phyloP scores from a whole-genome alignment of 1,140 invertebrate genomes.

The Drosophila saltans region DNA sequence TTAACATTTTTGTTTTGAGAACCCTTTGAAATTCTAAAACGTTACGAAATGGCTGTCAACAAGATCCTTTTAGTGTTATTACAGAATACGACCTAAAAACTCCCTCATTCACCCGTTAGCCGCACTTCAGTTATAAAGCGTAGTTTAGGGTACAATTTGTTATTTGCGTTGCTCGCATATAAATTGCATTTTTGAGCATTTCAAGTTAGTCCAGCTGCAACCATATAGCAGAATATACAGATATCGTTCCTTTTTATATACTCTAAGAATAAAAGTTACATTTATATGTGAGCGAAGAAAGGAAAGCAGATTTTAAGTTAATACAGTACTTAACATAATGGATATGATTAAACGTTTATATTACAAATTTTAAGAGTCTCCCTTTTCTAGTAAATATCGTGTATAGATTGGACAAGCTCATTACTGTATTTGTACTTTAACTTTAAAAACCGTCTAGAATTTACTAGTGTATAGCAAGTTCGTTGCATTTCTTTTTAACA shows the following conservation, averaged over 20 bases:
- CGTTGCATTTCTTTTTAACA: not conserved
- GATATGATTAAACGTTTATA: too few relatives aligned
- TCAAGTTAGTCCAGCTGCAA: slow-evolving; percentile 52
- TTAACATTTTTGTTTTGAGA: not conserved
- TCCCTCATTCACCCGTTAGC: slow-evolving; percentile 3
- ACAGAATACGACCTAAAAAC: slow-evolving; percentile 57
- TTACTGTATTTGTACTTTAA: too few relatives aligned
- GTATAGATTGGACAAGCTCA: too few relatives aligned
- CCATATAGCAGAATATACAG: slow-evolving; percentile 7
- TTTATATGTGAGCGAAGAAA: too few relatives aligned
- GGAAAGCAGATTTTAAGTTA: too few relatives aligned
- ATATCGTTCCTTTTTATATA: too few relatives aligned
- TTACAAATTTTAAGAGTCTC: too few relatives aligned
- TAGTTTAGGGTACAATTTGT: slow-evolving; percentile 78
- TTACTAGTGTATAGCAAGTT: not conserved
- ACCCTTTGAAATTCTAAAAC: slow-evolving; percentile 55
- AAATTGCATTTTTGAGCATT: slow-evolving; percentile 81
- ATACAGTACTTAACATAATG: too few relatives aligned
- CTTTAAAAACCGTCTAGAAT: too few relatives aligned
- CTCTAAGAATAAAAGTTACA: too few relatives aligned
- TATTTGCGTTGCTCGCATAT: slow-evolving; percentile 67
- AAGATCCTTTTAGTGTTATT: slow-evolving; percentile 77
- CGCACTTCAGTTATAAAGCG: slow-evolving; percentile 41
- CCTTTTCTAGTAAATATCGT: too few relatives aligned
- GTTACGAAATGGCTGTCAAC: slow-evolving; percentile 32